These are phyloP conservation scores for Tridacna crocea DNA, from an alignment of 2,888 invertebrate species.

Conservation along the genomic window DNA sequence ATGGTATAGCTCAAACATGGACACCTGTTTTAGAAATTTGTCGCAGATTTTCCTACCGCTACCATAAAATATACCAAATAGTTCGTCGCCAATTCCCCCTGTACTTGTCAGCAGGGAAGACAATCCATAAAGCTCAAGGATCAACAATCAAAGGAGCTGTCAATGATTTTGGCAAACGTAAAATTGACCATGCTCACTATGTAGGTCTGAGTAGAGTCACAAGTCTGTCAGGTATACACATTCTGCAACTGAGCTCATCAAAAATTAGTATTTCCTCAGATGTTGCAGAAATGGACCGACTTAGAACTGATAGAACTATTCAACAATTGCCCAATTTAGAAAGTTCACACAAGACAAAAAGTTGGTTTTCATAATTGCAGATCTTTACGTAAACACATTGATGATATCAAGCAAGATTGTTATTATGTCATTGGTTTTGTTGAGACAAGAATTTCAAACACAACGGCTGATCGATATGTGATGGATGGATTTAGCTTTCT, in stretches of 20 bases:
- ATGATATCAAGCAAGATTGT: constrained; percentile 38
- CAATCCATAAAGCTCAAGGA: constrained; percentile 62
- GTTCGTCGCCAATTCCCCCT: constrained; percentile 58
- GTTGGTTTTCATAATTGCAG: constrained; percentile 50
- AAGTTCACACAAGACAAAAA: neutral
- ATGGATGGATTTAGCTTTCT: constrained; percentile 34
- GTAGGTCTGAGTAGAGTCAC: constrained; percentile 59
- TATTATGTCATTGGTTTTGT: constrained; percentile 41
- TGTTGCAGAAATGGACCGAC: constrained; percentile 45
- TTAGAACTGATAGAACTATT: constrained; percentile 27
- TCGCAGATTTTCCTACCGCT: constrained; percentile 28
- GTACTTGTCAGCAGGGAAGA: constrained; percentile 56
- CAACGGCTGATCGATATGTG: neutral
- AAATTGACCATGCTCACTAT: constrained; percentile 57
- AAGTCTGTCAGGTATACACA: constrained; percentile 36
- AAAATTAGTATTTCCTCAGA: constrained; percentile 41
- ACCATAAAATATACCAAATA: constrained; percentile 37
- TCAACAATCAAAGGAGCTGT: constrained; percentile 52
- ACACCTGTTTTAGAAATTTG: constrained; percentile 38
- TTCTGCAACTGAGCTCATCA: constrained; percentile 35
- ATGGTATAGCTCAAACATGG: constrained; percentile 26
- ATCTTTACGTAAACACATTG: constrained; percentile 47
- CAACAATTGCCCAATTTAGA: constrained; percentile 10
- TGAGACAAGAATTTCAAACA: constrained; percentile 40
- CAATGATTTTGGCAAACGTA: constrained; percentile 48